Evolutionary conservation across 2,888 invertebrate species (phyloP), one percentile per base, ranked within the genome.

Genomic region (Mellilla xanthometata): DNA sequence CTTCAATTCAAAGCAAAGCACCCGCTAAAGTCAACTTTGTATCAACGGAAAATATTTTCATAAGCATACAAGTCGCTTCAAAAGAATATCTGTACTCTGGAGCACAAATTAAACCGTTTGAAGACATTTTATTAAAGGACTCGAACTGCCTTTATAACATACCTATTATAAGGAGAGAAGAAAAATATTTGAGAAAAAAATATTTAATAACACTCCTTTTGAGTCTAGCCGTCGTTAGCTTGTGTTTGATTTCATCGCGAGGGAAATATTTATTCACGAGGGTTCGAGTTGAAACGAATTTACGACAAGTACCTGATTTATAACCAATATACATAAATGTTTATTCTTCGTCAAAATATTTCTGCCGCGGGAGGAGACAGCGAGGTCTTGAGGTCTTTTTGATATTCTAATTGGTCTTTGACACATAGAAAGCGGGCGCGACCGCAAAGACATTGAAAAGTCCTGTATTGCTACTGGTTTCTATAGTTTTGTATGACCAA

Each of bases 71-170:
- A 40, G 32, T n/a, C n/a, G 24, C 35, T 28, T 47, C 40, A 47
- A 41, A 47, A 28, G 38, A 32, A 41, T 41, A 38, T 41, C 24
- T 38, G 33, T 48, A 31, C 10, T 32, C 41, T 33, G 23, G 28
- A 41, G 47, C 38, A 34, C 29, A 42, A 41, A 42, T 48, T 42
- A 42, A 48, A 48, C 29, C 41, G 47, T 48, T 48, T 42, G 47
- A 42, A 48, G 41, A 38, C 38, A 48, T 48, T 48, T 42, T 42
- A 41, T 38, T 48, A 48, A 33, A 29, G 32, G 33, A 38, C 38
- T 41, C 40, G 22, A 40, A 36, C 28, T 32, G 40, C 27, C 40
- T 41, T 45, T 46, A 34, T 46, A 30, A 30, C n/a, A 39, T 27
- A 28, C 39, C 34, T 28, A 39, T 36, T 30, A 34, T 9, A 28